Conservation (phyloP, 2,113 vertebrate species). For the Gallinago paraguaiae region DNA sequence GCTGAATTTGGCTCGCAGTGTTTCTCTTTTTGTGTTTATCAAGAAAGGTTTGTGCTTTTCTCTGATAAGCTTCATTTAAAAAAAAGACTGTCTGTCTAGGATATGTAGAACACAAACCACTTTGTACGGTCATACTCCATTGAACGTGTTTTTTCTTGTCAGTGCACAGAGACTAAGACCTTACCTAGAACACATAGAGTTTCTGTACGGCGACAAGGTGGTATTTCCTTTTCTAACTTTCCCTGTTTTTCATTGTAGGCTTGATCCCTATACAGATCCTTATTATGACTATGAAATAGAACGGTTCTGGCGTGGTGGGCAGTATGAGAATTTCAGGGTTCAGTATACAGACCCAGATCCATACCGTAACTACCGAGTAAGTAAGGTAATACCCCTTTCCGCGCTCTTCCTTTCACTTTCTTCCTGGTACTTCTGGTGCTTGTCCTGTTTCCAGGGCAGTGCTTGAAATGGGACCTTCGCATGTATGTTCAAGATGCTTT, state of each 20-base stretch:
- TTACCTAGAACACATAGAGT: background rate
- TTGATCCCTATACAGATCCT: conserved; percentile 90
- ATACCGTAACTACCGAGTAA: conserved; percentile 88
- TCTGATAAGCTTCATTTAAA: conserved; percentile 2
- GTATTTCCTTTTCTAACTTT: background rate
- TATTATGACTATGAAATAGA: conserved; percentile 98
- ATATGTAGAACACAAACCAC: background rate
- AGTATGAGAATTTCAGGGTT: conserved; percentile 98
- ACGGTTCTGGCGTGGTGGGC: conserved; percentile 93
- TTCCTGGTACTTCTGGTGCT: background rate
- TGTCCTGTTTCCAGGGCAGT: background rate
- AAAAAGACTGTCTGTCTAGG: background rate
- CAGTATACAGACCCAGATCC: conserved; percentile 95
- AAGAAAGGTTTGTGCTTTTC: conserved; percentile 30
- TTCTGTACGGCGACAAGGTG: background rate
- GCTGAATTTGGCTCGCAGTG: background rate
- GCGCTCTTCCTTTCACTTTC: background rate
- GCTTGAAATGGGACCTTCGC: background rate
- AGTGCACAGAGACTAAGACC: background rate
- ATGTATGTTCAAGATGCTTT: background rate
- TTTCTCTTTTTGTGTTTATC: background rate
- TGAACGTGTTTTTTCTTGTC: background rate
- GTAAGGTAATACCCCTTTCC: conserved; percentile 56
- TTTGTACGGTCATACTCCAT: rapidly evolving
- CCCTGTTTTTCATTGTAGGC: conserved; percentile 67